Conservation (phyloP, 1,140 invertebrate genomes). For the Centruroides sculpturatus region DNA sequence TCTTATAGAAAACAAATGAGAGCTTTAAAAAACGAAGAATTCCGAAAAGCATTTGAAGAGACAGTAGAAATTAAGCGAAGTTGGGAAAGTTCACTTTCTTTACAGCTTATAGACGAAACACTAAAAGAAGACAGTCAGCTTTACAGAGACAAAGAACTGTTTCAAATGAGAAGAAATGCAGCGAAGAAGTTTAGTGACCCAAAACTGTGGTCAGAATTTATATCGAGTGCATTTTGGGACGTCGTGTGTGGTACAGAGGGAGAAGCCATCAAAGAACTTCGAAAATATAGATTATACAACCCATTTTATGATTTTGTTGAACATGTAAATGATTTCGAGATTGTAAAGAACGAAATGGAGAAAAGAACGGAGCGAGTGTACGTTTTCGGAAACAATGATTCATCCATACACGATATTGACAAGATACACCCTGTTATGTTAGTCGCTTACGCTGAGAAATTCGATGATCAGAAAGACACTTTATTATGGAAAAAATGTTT, state of each 20-base stretch:
- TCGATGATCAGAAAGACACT: conserved; percentile 4
- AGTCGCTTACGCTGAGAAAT: conserved; percentile 6
- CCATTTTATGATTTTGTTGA: conserved; percentile 5
- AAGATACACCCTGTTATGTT: conserved; percentile 9
- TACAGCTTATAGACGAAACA: neutral
- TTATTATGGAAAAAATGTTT: conserved; percentile 3
- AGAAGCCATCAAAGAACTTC: neutral
- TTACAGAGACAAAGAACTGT: neutral
- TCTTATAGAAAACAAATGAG: no score
- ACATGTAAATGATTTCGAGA: conserved; percentile 3
- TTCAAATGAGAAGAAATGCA: neutral
- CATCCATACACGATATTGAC: conserved; percentile 8
- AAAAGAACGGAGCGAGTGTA: neutral
- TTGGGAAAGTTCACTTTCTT: neutral
- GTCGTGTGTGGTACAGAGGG: neutral
- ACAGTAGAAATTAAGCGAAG: no score
- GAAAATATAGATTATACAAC: neutral
- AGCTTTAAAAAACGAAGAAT: no score
- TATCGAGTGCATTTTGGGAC: conserved; percentile 3
- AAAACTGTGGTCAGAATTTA: neutral
- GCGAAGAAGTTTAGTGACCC: neutral
- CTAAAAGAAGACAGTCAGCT: neutral
- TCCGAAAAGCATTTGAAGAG: no score
- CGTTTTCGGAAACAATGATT: no score
- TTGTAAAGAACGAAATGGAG: conserved; percentile 1